Percentiles rank a stretch among this genome's conserved stretches.
Evolutionary conservation across 2,888 invertebrate species (phyloP).

Genomic region (Caenorhabditis drosophilae): DNA sequence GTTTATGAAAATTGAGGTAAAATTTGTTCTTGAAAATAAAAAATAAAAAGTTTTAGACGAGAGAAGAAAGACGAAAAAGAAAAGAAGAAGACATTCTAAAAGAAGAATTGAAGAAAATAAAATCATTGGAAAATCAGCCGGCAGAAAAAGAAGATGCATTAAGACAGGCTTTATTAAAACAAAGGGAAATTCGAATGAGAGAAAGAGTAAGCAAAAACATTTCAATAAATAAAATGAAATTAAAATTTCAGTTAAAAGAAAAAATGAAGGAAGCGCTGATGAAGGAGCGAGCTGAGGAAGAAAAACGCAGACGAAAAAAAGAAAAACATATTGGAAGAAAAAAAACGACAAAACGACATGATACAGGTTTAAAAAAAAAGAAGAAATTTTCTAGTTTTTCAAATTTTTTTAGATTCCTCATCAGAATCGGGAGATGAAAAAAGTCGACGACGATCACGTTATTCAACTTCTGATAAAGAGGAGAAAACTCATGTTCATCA

Average conservation of each 20-base stretch:
- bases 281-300: conserved; percentile 11
- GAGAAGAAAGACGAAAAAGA: conserved; percentile 28
- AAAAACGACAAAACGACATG: conserved; percentile 9
- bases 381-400: too few species aligned
- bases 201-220: conserved; percentile 25
- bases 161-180: conserved; percentile 38
- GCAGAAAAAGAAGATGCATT: conserved; percentile 41
- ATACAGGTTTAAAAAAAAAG: too few species aligned
- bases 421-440: too few species aligned
- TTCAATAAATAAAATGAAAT: too few species aligned
- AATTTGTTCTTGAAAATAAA: too few species aligned
- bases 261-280: conserved; percentile 15
- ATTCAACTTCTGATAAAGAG: too few species aligned
- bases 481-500: too few species aligned
- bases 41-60: conserved; percentile 4
- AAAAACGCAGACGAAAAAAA: conserved; percentile 7
- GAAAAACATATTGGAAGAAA: neutral
- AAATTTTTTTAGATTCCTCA: too few species aligned
- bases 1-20: conserved; percentile 43
- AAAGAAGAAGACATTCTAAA: conserved; percentile 38
- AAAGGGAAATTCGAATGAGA: conserved; percentile 45
- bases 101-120: conserved; percentile 34
- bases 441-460: too few species aligned
- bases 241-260: conserved; percentile 18
- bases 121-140: conserved; percentile 24